Percentiles rank a stretch among this genome's conserved stretches.
Evolutionary conservation across 2,113 vertebrate species (phyloP).

Genomic region (human): DNA sequence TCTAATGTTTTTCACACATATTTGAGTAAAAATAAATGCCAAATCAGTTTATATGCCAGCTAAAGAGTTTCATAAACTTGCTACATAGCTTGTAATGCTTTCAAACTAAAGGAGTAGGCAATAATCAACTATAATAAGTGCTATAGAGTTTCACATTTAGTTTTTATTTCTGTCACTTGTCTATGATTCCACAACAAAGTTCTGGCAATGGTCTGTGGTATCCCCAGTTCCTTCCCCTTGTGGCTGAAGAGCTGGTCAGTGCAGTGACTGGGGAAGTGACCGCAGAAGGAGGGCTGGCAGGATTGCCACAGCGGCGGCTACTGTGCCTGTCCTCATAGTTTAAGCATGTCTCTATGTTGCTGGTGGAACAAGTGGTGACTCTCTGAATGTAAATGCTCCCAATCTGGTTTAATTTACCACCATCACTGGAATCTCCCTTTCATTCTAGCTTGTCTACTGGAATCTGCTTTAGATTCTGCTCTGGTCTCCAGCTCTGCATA

Average conservation of each 20-base stretch:
- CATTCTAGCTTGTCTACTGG: neutral
- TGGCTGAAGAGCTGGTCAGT: neutral
- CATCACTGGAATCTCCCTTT: neutral
- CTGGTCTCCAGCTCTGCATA: neutral
- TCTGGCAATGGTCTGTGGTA: neutral
- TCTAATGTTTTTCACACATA: neutral
- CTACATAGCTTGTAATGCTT: neutral
- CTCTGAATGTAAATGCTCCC: neutral
- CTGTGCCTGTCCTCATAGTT: neutral
- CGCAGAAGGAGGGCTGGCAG: neutral
- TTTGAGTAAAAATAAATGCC: neutral
- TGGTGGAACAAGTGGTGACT: neutral
- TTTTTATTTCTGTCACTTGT: neutral
- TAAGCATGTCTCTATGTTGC: neutral
- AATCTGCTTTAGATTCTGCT: neutral
- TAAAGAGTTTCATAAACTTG: neutral
- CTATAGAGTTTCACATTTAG: neutral
- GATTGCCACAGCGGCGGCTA: neutral
- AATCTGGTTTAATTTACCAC: neutral
- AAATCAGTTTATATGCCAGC: neutral
- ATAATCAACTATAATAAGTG: neutral
- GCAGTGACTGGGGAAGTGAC: neutral
- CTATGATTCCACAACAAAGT: neutral
- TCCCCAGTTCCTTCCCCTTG: neutral
- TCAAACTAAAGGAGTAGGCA: neutral